Conservation (phyloP, 2,113 vertebrate species). For the Ariopsis seemanni region DNA sequence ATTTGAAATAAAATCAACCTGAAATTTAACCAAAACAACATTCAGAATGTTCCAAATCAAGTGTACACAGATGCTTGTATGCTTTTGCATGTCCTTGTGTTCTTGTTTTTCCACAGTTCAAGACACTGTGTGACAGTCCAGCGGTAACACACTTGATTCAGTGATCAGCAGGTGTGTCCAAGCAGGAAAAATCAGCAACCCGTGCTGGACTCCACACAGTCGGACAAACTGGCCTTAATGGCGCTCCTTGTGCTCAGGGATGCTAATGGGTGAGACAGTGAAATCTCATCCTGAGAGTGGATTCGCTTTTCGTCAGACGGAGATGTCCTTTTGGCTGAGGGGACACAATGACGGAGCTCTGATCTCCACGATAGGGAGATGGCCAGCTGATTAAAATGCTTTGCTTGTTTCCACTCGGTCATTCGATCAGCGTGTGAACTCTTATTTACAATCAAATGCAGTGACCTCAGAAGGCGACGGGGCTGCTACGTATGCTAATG, state of each 20-base stretch:
- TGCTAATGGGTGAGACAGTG: constrained; percentile 69
- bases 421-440: constrained; percentile 91
- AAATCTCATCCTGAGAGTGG: constrained; percentile 81
- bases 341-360: constrained; percentile 78
- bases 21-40: neutral
- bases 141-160: neutral
- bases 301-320: constrained; percentile 73
- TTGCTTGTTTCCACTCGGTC: constrained; percentile 83
- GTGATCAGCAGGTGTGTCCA: constrained; percentile 9
- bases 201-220: constrained; percentile 11
- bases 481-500: constrained; percentile 38
- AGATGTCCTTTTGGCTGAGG: constrained; percentile 79
- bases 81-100: neutral
- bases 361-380: constrained; percentile 85
- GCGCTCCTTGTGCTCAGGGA: constrained; percentile 35
- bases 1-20: neutral
- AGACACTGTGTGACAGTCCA: neutral
- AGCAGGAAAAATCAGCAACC: constrained; percentile 1
- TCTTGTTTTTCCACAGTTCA: neutral
- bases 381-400: constrained; percentile 88
- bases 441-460: constrained; percentile 83
- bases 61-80: neutral
- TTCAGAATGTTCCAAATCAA: neutral
- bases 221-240: constrained; percentile 45
- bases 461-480: constrained; percentile 62